Evolutionary conservation across 2,113 vertebrate genomes (phyloP).

Genomic region (Saimiri boliviensis): DNA sequence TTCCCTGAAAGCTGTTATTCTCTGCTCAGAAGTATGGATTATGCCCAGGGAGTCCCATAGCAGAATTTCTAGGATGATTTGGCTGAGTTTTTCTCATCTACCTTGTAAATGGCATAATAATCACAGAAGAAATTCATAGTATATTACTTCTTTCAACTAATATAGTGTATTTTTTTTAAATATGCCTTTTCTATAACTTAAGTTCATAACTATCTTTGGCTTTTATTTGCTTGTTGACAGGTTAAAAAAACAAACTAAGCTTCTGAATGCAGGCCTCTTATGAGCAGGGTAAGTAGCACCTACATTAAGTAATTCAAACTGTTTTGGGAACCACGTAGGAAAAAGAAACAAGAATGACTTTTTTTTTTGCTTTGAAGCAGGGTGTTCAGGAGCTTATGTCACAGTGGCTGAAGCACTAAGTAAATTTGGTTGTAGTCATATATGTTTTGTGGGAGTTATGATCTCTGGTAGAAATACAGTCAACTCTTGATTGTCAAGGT

Average conservation of each 20-base stretch:
- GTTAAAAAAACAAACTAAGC: not conserved
- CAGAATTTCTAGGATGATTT: not conserved
- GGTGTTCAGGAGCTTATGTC: slow-evolving; percentile 29
- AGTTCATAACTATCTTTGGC: slow-evolving; percentile 12
- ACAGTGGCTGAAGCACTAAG: not conserved
- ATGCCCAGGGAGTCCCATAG: not conserved
- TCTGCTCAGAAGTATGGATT: not conserved
- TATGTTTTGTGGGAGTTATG: not conserved
- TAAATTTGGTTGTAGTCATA: slow-evolving; percentile 14
- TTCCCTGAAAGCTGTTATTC: slow-evolving; percentile 31
- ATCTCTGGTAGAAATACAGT: slow-evolving; percentile 44
- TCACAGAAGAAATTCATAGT: slow-evolving; percentile 44
- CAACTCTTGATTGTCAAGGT: slow-evolving; percentile 37
- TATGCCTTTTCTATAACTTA: slow-evolving; percentile 22
- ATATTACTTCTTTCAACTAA: not conserved
- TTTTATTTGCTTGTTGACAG: slow-evolving; percentile 52
- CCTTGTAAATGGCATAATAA: not conserved
- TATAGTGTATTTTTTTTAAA: not conserved
- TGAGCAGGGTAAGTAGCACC: not conserved
- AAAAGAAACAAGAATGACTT: slow-evolving; percentile 31
- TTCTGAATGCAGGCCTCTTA: slow-evolving; percentile 40
- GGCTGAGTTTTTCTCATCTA: slow-evolving; percentile 8
- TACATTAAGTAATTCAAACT: slow-evolving; percentile 44
- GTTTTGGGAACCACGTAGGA: slow-evolving; percentile 9
- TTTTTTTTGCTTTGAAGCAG: slow-evolving; percentile 40